These are phyloP conservation scores for Asarcornis scutulata DNA, from an alignment of 2,113 vertebrate species.

Conservation along the genomic window DNA sequence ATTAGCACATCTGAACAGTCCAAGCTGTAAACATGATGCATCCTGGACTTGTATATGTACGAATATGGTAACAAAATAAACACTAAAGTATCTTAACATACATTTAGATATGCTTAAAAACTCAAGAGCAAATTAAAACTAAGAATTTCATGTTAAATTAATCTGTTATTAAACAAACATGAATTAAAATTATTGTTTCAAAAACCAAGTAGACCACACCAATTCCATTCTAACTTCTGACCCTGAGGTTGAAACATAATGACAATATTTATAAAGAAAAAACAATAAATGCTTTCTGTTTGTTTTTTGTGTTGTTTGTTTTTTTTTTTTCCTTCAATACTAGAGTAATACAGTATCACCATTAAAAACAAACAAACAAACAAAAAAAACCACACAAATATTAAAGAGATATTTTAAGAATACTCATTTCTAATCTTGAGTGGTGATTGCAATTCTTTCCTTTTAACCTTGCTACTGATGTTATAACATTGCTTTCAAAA, in stretches of 20 bases:
- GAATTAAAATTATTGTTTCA: background rate
- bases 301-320: too few relatives aligned
- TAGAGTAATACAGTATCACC: background rate
- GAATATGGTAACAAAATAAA: background rate
- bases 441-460: background rate
- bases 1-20: background rate
- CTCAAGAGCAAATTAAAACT: background rate
- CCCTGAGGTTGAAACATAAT: background rate
- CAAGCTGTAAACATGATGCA: fast-evolving
- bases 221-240: background rate
- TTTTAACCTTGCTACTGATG: background rate
- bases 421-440: background rate
- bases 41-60: background rate
- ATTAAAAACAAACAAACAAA: background rate
- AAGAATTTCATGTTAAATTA: background rate
- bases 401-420: background rate
- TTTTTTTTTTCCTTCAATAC: background rate
- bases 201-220: background rate
- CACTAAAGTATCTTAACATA: background rate
- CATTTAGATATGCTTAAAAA: background rate
- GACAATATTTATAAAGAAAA: background rate
- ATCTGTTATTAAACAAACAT: background rate
- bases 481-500: background rate
- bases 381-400: background rate
- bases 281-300: fast-evolving